phyloP scores from a whole-genome alignment of 2,797 vertebrate genomes.

The Coregonus sp. region DNA sequence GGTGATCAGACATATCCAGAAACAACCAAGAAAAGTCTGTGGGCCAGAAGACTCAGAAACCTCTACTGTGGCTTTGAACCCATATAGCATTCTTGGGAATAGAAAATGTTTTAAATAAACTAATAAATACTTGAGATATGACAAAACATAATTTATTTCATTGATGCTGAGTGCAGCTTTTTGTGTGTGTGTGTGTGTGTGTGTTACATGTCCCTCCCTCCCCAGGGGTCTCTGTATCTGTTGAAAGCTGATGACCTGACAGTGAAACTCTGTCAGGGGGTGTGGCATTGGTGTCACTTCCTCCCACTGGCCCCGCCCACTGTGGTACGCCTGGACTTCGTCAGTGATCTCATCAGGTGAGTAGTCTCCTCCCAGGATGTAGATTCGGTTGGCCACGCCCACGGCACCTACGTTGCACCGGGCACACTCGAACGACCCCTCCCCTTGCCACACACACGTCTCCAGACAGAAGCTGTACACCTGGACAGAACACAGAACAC shows the following conservation, averaged over 20 bases:
- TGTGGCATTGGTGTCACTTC: constrained; percentile 94
- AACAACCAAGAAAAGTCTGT: neutral
- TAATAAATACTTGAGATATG: neutral
- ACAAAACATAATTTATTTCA: neutral
- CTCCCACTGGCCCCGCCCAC: constrained; percentile 90
- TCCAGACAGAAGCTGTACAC: constrained; percentile 96
- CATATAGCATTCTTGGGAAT: neutral
- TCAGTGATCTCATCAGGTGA: constrained; percentile 96
- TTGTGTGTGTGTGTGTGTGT: neutral
- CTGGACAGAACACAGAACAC: constrained; percentile 39
- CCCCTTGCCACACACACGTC: constrained; percentile 90
- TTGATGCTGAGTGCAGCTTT: neutral
- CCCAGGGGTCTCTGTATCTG: constrained; percentile 91
- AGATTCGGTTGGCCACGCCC: constrained; percentile 89
- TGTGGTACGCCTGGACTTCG: constrained; percentile 93
- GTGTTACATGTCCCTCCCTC: constrained; percentile 43
- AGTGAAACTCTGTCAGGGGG: constrained; percentile 95
- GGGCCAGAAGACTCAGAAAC: neutral
- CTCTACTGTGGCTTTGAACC: neutral
- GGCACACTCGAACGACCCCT: constrained; percentile 95
- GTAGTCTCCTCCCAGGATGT: constrained; percentile 95
- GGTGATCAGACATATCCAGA: no score
- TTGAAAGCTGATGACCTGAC: constrained; percentile 94
- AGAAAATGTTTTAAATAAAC: neutral
- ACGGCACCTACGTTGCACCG: constrained; percentile 97